Base-by-base conservation (phyloP, 2,797 vertebrate genomes). In the Gouania willdenowi region DNA sequence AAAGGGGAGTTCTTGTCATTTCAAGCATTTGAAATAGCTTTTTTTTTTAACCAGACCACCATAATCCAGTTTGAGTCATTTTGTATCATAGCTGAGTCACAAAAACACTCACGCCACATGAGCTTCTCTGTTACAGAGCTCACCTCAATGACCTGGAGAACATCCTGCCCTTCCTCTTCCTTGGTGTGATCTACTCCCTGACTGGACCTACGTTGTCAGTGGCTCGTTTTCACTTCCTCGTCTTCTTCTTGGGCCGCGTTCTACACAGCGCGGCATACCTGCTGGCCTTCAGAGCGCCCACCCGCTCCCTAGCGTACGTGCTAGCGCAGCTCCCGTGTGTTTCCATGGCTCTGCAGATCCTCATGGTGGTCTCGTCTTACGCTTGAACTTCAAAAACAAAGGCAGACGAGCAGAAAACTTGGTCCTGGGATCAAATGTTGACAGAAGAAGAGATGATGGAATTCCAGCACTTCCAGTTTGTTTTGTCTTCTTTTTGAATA, bases 111-210 rank as follows among this genome's bases (percentile, higher is more conserved):
- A n/a, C n/a, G n/a, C n/a, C n/a, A n/a, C n/a, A n/a, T n/a, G n/a
- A n/a, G n/a, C 19, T 8, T 56, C 1, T 15, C 5, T 40, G 32
- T 8, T 51, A 2, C 47, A 99, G 97, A 45, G 93, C 92, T 36
- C 95, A 98, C 47, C 14, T 28, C 1, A 99, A 99, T 0, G 97
- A 97, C 81, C 75, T 97, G 87, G 96, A 99, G 81, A 98, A 91
- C 83, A 97, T 99, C 71, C 82, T 90, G 2, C 93, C 97, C 0
- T 99, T 99, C 83, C 87, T 99, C 17, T 98, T 99, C 77, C 81
- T 98, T 1, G 94, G 95, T 1, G 84, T 93, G 0, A 11, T 95
- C 73, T 98, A 97, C 79, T 91, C 87, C 33, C 49, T 95, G 77
- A 89, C 85, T 1, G 87, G 85, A 6, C 94, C 96, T 2, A 80